phyloP scores from a whole-genome alignment of 2,797 vertebrate genomes.

The Myripristis jacobus region DNA sequence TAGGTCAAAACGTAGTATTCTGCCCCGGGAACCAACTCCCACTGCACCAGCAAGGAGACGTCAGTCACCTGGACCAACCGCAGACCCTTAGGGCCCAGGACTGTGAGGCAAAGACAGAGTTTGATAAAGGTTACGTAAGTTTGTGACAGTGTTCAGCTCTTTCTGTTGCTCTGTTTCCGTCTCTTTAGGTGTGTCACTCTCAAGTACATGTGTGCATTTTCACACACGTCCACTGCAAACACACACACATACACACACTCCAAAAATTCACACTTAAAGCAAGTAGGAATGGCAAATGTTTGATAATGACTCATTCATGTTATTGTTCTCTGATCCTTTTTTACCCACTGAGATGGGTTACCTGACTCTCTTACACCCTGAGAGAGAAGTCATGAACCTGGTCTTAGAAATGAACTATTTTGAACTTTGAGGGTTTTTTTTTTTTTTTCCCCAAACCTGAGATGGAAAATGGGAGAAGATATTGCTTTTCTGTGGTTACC shows the following conservation, averaged over 20 bases:
- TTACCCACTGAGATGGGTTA: no score
- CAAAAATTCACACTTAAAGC: background rate
- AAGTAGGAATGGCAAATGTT: no score
- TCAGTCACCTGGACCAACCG: constrained; percentile 85
- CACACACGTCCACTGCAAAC: no score
- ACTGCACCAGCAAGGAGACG: constrained; percentile 86
- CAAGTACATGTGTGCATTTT: no score
- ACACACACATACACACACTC: no score
- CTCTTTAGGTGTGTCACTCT: no score
- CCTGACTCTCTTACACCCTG: background rate
- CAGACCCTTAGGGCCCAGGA: constrained; percentile 83
- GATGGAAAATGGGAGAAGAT: constrained; percentile 36
- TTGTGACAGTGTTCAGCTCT: constrained; percentile 8
- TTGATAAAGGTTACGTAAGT: constrained; percentile 5
- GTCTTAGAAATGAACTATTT: constrained; percentile 22
- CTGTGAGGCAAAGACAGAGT: constrained; percentile 66
- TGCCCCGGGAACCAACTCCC: constrained; percentile 83
- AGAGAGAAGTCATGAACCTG: background rate
- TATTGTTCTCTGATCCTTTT: background rate
- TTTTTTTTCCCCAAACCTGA: constrained; percentile 11
- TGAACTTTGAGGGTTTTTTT: constrained; percentile 18
- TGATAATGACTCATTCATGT: background rate
- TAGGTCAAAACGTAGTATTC: constrained; percentile 89
- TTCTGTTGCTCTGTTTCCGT: no score
- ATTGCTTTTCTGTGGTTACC: constrained; percentile 45